Conservation (phyloP, 2,113 vertebrate species). For the Steatornis caripensis region DNA sequence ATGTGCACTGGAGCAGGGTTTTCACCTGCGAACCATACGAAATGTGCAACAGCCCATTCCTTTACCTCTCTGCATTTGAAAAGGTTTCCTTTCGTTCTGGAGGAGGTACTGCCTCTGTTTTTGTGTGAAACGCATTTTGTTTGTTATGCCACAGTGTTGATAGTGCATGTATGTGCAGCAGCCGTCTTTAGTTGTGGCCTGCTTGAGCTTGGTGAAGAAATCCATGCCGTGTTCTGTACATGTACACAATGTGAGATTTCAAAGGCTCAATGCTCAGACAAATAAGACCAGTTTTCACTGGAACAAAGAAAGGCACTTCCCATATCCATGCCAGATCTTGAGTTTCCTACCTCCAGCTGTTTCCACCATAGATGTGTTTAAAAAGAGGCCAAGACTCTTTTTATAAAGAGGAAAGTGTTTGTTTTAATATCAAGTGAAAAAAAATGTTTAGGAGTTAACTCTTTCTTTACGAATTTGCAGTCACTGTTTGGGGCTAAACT, state of each 20-base stretch:
- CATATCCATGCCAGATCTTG: conserved; percentile 57
- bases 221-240: background rate
- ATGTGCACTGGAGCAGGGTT: background rate
- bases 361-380: conserved; percentile 59
- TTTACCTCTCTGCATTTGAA: background rate
- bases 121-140: background rate
- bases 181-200: background rate
- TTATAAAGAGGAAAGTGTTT: conserved; percentile 36
- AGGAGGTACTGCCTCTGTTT: background rate
- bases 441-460: conserved; percentile 21
- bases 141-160: background rate
- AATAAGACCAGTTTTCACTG: conserved; percentile 37
- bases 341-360: conserved; percentile 60
- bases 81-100: background rate
- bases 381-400: conserved; percentile 30
- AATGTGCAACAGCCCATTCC: background rate
- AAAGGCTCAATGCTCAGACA: conserved; percentile 1
- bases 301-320: conserved; percentile 64
- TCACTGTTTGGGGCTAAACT: background rate
- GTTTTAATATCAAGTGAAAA: conserved; percentile 52
- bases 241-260: conserved; percentile 39
- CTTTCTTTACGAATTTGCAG: background rate
- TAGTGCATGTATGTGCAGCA: background rate
- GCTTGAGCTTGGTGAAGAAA: background rate
- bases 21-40: background rate